Conservation (phyloP, 2,113 vertebrate genomes). For the Pristiophorus japonicus region DNA sequence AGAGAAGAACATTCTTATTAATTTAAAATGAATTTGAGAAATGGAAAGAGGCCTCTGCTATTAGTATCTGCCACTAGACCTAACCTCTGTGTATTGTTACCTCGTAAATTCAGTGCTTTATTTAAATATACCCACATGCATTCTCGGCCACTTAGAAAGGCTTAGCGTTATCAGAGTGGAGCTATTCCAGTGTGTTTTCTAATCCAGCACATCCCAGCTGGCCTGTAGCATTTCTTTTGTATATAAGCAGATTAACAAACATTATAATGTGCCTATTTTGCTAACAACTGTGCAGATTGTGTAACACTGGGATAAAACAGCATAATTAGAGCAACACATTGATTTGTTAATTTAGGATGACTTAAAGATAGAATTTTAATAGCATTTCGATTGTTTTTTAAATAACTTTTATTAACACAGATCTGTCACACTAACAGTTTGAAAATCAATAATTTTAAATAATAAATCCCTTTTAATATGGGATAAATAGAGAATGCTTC, state of each 20-base stretch:
- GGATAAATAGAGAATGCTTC: neutral
- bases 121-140: neutral
- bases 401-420: neutral
- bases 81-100: constrained; percentile 38
- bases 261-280: constrained; percentile 32
- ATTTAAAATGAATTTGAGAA: constrained; percentile 66
- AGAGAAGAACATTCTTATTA: constrained; percentile 63
- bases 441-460: constrained; percentile 16
- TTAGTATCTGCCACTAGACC: constrained; percentile 61
- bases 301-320: constrained; percentile 16
- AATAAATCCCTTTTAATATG: constrained; percentile 22
- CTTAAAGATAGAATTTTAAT: neutral
- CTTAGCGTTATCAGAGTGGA: fast-evolving
- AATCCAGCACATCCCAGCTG: neutral
- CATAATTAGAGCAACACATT: constrained; percentile 39
- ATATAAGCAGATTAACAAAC: constrained; percentile 39
- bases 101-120: constrained; percentile 38
- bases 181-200: neutral
- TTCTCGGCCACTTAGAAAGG: neutral
- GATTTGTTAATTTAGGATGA: constrained; percentile 40
- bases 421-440: neutral
- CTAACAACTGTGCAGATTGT: neutral
- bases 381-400: constrained; percentile 18
- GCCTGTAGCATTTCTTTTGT: neutral
- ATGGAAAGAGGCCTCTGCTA: constrained; percentile 54